Evolutionary conservation across 2,888 invertebrate genomes (phyloP).

Genomic region (Salpingus planirostris): DNA sequence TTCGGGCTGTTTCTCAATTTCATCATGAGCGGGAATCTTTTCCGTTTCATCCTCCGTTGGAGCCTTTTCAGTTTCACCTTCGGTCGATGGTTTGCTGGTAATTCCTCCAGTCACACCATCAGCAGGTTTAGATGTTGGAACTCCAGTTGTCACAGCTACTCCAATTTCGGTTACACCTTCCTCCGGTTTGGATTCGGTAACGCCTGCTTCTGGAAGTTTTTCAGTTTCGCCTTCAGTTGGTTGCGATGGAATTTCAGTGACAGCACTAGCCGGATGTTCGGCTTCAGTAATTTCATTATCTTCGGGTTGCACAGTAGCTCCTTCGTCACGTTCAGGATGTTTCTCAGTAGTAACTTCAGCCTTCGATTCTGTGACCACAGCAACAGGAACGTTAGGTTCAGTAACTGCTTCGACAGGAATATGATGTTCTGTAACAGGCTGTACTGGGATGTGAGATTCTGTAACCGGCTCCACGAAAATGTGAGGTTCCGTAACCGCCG

Average conservation of each 20-base stretch:
- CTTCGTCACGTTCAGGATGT: no score
- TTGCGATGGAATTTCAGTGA: not conserved
- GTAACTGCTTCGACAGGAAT: no score
- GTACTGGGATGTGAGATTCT: no score
- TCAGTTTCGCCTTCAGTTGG: slow-evolving; percentile 1
- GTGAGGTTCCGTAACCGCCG: no score
- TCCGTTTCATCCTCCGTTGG: slow-evolving; percentile 2
- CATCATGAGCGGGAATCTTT: not conserved
- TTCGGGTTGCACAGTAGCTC: slow-evolving; percentile 9
- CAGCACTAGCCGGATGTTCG: slow-evolving; percentile 7
- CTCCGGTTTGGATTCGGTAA: not conserved
- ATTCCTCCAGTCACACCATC: no score
- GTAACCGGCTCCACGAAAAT: no score
- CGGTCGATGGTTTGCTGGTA: no score
- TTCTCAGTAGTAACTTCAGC: no score
- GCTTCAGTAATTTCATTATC: slow-evolving; percentile 9
- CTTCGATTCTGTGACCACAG: no score
- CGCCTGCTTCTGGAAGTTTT: slow-evolving; percentile 3
- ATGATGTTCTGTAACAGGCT: no score
- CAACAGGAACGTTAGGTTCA: no score
- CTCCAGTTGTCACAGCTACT: not conserved
- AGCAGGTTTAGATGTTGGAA: slow-evolving; percentile 1
- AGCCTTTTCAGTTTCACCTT: no score
- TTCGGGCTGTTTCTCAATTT: slow-evolving; percentile 1
- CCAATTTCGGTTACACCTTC: slow-evolving; percentile 4